Conservation (phyloP, 2,113 vertebrate genomes). For the Gobio gobio region DNA sequence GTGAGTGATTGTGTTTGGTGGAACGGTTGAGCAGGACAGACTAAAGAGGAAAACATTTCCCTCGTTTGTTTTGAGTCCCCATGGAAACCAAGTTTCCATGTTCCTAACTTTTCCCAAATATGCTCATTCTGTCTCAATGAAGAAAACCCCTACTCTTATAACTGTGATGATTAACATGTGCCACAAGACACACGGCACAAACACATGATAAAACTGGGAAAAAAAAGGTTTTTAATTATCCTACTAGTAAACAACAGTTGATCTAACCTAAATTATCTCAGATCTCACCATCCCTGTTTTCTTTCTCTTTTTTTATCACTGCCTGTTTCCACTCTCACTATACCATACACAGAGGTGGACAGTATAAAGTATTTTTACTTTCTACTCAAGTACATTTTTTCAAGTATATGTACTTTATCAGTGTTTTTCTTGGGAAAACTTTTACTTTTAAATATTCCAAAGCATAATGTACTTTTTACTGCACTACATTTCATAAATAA, state of each 20-base stretch:
- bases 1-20: slow-evolving; percentile 14
- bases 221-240: neutral
- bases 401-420: too few species aligned
- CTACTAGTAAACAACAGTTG: neutral
- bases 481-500: too few species aligned
- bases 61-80: slow-evolving; percentile 62
- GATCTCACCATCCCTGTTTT: neutral
- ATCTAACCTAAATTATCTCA: neutral
- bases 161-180: slow-evolving; percentile 5
- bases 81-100: slow-evolving; percentile 56
- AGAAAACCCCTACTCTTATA: neutral
- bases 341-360: neutral
- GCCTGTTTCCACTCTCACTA: neutral
- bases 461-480: too few species aligned
- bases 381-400: too few species aligned
- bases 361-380: too few species aligned
- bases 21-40: slow-evolving; percentile 44
- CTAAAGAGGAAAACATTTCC: slow-evolving; percentile 52
- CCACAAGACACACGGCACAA: neutral
- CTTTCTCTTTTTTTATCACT: neutral
- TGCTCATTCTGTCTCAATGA: slow-evolving; percentile 34
- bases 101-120: slow-evolving; percentile 41
- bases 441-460: too few species aligned
- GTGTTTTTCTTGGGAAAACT: too few species aligned
- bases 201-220: neutral